These are phyloP conservation scores for Lochmaea capreae DNA, from an alignment of 2,888 invertebrate species.

Conservation along the genomic window DNA sequence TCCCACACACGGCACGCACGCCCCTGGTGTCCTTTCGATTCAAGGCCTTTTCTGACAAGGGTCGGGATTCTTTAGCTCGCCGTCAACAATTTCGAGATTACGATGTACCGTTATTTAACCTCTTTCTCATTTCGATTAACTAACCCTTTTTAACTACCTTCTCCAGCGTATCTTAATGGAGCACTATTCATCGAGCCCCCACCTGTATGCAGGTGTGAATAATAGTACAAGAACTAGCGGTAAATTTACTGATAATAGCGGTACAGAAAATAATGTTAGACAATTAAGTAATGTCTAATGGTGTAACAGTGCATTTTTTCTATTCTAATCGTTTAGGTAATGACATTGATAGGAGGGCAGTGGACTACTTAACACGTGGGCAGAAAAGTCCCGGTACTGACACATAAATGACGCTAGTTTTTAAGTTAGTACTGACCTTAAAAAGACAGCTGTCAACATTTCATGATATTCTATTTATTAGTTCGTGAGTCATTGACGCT, in stretches of 20 bases:
- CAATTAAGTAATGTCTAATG: constrained; percentile 19
- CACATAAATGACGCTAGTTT: no score
- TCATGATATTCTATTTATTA: no score
- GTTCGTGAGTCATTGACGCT: no score
- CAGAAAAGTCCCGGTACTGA: no score
- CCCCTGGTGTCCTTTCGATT: constrained; percentile 20
- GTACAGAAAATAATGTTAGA: constrained; percentile 23
- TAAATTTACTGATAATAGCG: constrained; percentile 27
- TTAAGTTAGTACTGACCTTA: no score
- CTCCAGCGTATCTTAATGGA: constrained; percentile 39
- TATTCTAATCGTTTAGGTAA: constrained; percentile 14
- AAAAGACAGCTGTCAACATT: no score
- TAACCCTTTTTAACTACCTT: constrained; percentile 43
- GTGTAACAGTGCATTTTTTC: constrained; percentile 16
- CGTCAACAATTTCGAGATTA: constrained; percentile 50
- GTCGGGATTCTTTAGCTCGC: constrained; percentile 47
- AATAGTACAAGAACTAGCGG: constrained; percentile 20
- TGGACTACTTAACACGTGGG: neutral
- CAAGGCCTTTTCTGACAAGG: constrained; percentile 43
- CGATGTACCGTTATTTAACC: constrained; percentile 53
- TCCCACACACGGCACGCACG: constrained; percentile 3
- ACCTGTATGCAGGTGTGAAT: constrained; percentile 45
- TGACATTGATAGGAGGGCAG: neutral
- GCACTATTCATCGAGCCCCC: constrained; percentile 25
- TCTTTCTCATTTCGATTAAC: constrained; percentile 45